Evolutionary conservation across 2,797 vertebrate genomes (phyloP).

Genomic region (Coregonus sp.): DNA sequence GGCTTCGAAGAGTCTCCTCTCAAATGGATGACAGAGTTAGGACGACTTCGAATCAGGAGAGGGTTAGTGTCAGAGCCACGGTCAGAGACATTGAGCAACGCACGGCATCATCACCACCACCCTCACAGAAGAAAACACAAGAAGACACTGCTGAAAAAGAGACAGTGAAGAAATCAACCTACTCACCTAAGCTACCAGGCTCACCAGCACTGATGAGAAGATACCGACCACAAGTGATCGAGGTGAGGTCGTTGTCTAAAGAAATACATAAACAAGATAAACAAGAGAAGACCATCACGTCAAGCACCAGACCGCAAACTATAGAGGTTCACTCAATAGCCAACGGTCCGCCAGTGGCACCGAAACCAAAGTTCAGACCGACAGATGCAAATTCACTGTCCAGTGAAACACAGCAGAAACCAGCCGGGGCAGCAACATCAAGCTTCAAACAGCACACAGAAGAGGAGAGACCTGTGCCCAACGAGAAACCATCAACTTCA

Average conservation of each 20-base stretch:
- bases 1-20: constrained; percentile 23
- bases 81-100: constrained; percentile 51
- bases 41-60: constrained; percentile 36
- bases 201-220: constrained; percentile 60
- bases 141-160: constrained; percentile 32
- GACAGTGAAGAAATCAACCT: constrained; percentile 65
- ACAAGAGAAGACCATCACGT: neutral
- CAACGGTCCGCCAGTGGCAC: constrained; percentile 66
- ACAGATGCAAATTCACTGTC: constrained; percentile 60
- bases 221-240: constrained; percentile 66
- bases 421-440: constrained; percentile 31
- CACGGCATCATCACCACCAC: constrained; percentile 27
- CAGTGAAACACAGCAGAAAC: constrained; percentile 59
- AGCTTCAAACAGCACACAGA: constrained; percentile 58
- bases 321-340: constrained; percentile 80
- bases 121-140: constrained; percentile 42
- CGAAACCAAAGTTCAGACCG: constrained; percentile 76
- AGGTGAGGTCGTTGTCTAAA: constrained; percentile 70
- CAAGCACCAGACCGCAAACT: constrained; percentile 60
- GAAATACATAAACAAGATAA: constrained; percentile 66
- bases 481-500: constrained; percentile 62
- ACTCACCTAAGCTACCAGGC: constrained; percentile 53
- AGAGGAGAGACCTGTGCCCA: constrained; percentile 52
- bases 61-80: constrained; percentile 27
- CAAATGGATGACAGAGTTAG: constrained; percentile 21